A percentile compares a stretch with the other conserved stretches of the same genome.
Evolutionary conservation across 2,113 vertebrate species (phyloP).

Genomic region (Burhinus bistriatus): DNA sequence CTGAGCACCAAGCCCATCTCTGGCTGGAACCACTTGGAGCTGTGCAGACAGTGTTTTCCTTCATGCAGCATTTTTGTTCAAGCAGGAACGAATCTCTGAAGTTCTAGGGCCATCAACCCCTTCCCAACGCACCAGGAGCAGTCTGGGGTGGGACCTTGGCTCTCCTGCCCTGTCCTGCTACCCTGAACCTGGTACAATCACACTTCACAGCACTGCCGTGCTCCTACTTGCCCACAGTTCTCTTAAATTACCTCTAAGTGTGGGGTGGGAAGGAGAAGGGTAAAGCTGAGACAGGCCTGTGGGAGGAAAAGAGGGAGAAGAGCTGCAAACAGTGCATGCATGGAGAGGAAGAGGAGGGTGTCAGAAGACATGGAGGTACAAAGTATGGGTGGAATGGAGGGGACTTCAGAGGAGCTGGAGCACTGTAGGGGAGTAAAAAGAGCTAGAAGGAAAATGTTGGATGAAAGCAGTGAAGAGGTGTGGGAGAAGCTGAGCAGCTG

Average conservation of each 20-base stretch:
- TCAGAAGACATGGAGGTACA: background rate
- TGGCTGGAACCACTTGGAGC: background rate
- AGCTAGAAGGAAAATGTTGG: background rate
- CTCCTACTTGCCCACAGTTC: background rate
- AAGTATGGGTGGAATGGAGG: background rate
- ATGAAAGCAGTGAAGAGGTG: background rate
- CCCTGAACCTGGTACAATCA: background rate
- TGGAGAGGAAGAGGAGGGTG: background rate
- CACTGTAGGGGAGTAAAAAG: background rate
- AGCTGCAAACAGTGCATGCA: background rate
- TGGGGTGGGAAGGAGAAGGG: background rate
- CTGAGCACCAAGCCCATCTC: background rate
- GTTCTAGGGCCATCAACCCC: background rate
- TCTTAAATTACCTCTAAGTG: background rate
- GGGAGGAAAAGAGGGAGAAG: background rate
- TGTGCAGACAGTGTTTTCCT: background rate
- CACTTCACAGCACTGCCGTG: rapidly evolving
- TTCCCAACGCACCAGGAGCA: background rate
- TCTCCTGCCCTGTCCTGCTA: background rate
- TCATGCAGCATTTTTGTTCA: background rate
- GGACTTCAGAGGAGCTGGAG: background rate
- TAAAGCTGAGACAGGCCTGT: background rate
- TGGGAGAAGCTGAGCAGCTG: background rate
- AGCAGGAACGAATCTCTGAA: background rate
- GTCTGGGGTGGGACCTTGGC: background rate